A percentile compares a stretch with the other conserved stretches of the same genome.
These are phyloP conservation scores for Phylloscopus trochilus DNA, from an alignment of 2,113 vertebrate genomes.

Conservation along the genomic window DNA sequence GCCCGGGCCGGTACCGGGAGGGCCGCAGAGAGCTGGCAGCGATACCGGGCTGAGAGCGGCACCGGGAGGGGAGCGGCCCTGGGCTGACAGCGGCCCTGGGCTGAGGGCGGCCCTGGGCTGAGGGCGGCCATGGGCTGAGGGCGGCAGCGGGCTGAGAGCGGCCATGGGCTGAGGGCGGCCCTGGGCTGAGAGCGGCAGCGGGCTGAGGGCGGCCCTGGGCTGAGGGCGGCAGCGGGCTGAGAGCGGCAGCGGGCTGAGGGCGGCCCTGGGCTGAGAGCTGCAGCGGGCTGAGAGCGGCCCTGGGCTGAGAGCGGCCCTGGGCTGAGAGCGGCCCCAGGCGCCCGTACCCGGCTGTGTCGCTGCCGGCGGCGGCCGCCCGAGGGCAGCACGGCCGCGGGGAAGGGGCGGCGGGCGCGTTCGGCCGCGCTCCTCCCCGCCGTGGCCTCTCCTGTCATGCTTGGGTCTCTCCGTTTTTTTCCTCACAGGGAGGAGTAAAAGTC, in stretches of 20 bases:
- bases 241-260: no score
- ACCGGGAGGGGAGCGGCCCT: no score
- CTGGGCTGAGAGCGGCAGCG: accelerated
- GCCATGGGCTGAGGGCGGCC: background rate
- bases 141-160: no score
- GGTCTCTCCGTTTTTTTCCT: background rate
- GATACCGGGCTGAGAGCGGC: accelerated
- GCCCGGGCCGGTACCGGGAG: background rate
- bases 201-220: background rate
- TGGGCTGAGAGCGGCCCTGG: background rate
- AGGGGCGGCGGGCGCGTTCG: background rate
- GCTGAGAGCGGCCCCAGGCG: no score
- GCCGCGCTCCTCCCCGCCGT: background rate
- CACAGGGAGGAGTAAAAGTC: constrained; percentile 95
- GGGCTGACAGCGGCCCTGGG: no score
- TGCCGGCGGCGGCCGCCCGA: constrained; percentile 2
- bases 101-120: no score
- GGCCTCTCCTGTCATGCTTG: background rate
- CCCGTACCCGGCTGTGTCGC: background rate
- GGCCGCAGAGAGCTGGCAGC: no score
- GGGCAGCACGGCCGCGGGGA: constrained; percentile 20
- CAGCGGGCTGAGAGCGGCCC: no score
- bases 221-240: no score
- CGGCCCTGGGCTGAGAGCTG: no score
- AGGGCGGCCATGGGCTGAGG: background rate